phyloP scores from a whole-genome alignment of 2,888 invertebrate genomes.

The Desoria tigrina region DNA sequence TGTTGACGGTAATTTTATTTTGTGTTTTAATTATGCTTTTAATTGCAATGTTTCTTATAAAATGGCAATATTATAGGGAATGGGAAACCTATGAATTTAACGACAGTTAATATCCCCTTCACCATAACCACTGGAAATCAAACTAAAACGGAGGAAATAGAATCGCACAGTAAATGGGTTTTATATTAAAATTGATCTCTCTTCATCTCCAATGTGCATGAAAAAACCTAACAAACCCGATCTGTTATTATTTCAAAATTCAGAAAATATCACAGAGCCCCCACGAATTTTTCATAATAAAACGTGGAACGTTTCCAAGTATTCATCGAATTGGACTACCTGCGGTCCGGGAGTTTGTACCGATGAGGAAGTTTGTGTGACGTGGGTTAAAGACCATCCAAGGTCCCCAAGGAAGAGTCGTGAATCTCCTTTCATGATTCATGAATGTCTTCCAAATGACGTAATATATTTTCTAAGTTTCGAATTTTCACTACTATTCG shows the following conservation, averaged over 20 bases:
- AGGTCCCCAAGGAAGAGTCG: conserved; percentile 1
- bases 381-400: conserved; percentile 29
- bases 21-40: not conserved
- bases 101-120: too few species aligned
- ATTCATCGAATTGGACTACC: too few species aligned
- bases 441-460: conserved; percentile 37
- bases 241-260: not conserved
- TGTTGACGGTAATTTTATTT: conserved; percentile 9
- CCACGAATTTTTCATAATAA: not conserved
- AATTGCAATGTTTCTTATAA: too few species aligned
- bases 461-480: conserved; percentile 16
- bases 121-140: too few species aligned
- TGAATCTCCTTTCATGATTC: conserved; percentile 29
- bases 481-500: not conserved
- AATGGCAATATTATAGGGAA: too few species aligned
- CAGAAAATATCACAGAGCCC: not conserved
- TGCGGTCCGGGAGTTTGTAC: conserved; percentile 36
- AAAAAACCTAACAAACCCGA: not conserved
- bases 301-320: too few species aligned
- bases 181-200: not conserved
- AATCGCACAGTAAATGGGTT: too few species aligned
- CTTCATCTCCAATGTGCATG: not conserved
- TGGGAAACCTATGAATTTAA: too few species aligned
- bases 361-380: conserved; percentile 28
- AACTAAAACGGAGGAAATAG: too few species aligned